Percentiles rank a stretch among this genome's conserved stretches.
Conservation (phyloP, 2,113 vertebrate species). For the Pyrgilauda ruficollis region DNA sequence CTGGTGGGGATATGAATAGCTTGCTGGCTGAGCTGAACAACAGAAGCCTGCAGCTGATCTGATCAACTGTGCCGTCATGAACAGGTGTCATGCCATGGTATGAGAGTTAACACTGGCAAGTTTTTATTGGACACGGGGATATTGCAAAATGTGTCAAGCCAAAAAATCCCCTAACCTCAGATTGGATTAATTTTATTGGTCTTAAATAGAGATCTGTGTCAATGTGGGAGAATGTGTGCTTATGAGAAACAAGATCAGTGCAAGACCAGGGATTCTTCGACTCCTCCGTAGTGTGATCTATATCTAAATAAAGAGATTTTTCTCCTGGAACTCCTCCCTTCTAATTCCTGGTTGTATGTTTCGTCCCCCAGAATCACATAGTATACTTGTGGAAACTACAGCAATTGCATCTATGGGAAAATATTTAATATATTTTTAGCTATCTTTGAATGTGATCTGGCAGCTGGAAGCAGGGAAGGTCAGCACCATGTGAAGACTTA, state of each 20-base stretch:
- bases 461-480: conserved; percentile 47
- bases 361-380: neutral
- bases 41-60: conserved; percentile 60
- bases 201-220: conserved; percentile 36
- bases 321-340: conserved; percentile 39
- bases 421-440: conserved; percentile 69
- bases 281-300: neutral
- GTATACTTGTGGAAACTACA: conserved; percentile 55
- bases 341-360: conserved; percentile 42
- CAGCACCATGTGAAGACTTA: conserved; percentile 25
- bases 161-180: conserved; percentile 45
- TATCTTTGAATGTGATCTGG: conserved; percentile 56
- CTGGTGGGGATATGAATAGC: conserved; percentile 69
- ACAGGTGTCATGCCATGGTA: conserved; percentile 60
- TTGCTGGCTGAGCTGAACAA: conserved; percentile 53
- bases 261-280: conserved; percentile 29
- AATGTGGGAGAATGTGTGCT: conserved; percentile 37
- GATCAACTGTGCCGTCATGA: conserved; percentile 48
- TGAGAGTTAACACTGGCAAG: conserved; percentile 25
- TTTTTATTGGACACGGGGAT: conserved; percentile 36
- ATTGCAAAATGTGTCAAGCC: conserved; percentile 48
- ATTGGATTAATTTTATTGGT: conserved; percentile 49
- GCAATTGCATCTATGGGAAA: conserved; percentile 66
- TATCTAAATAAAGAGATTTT: conserved; percentile 55
- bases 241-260: conserved; percentile 24